phyloP scores from a whole-genome alignment of 2,113 vertebrate genomes.

The Oreotrochilus melanogaster region DNA sequence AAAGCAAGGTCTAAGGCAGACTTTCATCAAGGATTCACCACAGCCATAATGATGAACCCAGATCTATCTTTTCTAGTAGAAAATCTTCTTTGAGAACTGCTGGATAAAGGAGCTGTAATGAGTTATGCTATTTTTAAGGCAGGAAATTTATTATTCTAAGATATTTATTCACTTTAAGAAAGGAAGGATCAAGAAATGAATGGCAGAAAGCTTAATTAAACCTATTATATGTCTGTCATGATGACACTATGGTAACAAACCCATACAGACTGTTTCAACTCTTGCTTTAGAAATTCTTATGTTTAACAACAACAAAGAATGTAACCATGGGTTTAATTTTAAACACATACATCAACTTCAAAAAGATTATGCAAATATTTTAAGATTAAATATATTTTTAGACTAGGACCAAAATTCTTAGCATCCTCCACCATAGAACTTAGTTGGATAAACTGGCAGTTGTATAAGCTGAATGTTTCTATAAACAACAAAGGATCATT shows the following conservation, averaged over 20 bases:
- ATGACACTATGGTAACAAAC: background rate
- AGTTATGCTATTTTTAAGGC: background rate
- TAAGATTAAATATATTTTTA: background rate
- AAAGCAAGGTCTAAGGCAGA: background rate
- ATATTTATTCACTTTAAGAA: background rate
- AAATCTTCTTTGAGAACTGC: background rate
- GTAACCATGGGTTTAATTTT: background rate
- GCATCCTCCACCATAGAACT: background rate
- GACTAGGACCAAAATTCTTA: background rate
- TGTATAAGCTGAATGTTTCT: background rate
- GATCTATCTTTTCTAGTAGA: background rate
- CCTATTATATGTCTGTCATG: background rate
- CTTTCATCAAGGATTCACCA: background rate
- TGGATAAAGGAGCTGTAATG: background rate
- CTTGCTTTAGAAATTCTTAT: background rate
- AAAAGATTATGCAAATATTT: background rate
- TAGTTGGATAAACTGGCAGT: background rate
- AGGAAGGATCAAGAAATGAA: background rate
- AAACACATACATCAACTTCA: background rate
- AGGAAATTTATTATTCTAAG: background rate
- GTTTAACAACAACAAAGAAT: background rate
- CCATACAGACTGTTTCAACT: background rate
- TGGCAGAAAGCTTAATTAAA: slow-evolving; percentile 1
- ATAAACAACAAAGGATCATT: background rate
- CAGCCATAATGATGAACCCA: background rate